Evolutionary conservation across 2,797 vertebrate genomes (phyloP).

Genomic region (Bradypus variegatus): DNA sequence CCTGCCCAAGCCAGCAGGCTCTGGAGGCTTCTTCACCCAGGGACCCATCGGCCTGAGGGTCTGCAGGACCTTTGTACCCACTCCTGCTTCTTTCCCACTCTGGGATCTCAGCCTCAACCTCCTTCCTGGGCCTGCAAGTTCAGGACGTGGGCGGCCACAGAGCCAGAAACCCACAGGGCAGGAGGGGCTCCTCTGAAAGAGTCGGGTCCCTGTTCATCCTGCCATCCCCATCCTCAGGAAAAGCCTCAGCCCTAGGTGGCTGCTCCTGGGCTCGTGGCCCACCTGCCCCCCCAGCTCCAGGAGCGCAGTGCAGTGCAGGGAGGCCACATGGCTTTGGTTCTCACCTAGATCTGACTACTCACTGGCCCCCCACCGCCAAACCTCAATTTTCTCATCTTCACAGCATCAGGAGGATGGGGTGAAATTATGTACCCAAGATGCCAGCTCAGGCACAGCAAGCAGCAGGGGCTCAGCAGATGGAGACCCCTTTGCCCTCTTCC

Average conservation of each 20-base stretch:
- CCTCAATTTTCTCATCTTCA: neutral
- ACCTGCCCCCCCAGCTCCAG: neutral
- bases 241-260: neutral
- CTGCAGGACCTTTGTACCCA: neutral
- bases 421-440: neutral
- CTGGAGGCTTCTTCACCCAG: neutral
- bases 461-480: rapidly evolving
- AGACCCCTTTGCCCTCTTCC: neutral
- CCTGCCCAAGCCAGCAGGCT: neutral
- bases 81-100: too few species aligned
- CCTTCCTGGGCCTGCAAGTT: neutral
- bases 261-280: neutral
- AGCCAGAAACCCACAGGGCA: neutral
- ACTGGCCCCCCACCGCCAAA: neutral
- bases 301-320: neutral
- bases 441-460: neutral
- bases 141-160: neutral
- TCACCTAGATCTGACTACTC: neutral
- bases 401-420: neutral
- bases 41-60: neutral
- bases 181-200: neutral
- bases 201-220: neutral
- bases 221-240: neutral
- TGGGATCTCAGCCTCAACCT: neutral
- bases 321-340: neutral